These are phyloP conservation scores for Peromyscus eremicus DNA, from an alignment of 2,797 vertebrate species.

Conservation along the genomic window DNA sequence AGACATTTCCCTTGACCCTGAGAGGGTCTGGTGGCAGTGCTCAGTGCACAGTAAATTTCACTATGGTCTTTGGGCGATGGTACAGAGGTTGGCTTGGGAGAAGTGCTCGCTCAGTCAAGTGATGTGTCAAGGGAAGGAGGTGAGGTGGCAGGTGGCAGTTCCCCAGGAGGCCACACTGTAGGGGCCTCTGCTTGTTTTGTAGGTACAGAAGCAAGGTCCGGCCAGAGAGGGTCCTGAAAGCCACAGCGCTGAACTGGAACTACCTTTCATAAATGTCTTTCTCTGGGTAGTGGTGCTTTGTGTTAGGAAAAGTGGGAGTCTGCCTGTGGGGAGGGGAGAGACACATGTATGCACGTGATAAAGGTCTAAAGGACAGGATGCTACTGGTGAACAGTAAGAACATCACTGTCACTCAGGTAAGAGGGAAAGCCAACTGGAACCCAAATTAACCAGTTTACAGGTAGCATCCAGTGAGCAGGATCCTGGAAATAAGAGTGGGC, in stretches of 20 bases:
- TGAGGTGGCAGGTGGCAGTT: neutral
- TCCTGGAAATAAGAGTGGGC: neutral
- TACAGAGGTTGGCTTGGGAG: neutral
- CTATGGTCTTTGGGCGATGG: neutral
- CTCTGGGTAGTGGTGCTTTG: neutral
- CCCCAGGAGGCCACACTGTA: neutral
- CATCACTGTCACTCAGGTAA: neutral
- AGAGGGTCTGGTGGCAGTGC: neutral
- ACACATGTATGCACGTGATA: neutral
- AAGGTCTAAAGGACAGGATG: neutral
- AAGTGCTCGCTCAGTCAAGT: neutral
- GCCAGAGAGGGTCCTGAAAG: neutral
- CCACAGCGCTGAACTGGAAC: conserved; percentile 18
- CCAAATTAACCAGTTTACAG: neutral
- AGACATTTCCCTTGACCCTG: neutral
- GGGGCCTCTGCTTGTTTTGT: neutral
- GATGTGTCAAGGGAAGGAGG: neutral
- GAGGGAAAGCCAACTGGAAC: neutral
- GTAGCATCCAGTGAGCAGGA: neutral
- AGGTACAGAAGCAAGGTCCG: neutral
- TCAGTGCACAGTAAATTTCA: neutral
- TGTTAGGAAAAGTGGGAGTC: neutral
- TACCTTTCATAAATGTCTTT: neutral
- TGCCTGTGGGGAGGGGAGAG: neutral
- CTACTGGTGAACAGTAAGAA: neutral